phyloP scores from a whole-genome alignment of 1,140 invertebrate genomes.

The Centruroides vittatus region DNA sequence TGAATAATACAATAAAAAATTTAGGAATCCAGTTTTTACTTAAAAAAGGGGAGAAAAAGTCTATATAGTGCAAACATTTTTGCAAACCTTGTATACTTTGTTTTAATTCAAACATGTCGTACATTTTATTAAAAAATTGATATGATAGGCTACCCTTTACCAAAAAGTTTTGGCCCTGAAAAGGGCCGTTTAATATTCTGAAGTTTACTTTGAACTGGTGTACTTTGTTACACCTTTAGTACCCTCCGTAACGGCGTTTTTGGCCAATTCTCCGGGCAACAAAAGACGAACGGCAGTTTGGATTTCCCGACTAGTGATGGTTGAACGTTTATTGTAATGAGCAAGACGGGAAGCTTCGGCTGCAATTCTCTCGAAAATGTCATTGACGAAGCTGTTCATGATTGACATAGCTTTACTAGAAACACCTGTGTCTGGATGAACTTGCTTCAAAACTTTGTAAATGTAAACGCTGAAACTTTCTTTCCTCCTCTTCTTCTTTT shows the following conservation, averaged over 20 bases:
- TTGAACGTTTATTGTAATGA: slow-evolving; percentile 52
- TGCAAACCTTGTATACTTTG: too few relatives aligned
- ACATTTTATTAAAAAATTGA: too few relatives aligned
- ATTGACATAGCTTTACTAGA: slow-evolving; percentile 39
- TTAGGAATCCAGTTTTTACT: too few relatives aligned
- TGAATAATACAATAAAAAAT: too few relatives aligned
- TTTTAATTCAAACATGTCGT: too few relatives aligned
- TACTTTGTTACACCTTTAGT: slow-evolving; percentile 44
- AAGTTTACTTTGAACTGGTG: slow-evolving; percentile 35
- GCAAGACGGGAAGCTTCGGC: slow-evolving; percentile 49
- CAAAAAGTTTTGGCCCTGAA: slow-evolving; percentile 51
- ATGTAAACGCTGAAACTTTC: slow-evolving; percentile 41
- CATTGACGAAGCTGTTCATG: slow-evolving; percentile 37
- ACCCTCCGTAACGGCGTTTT: slow-evolving; percentile 42
- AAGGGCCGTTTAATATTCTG: neutral
- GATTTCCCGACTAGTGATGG: slow-evolving; percentile 41
- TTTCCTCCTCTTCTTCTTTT: slow-evolving; percentile 29
- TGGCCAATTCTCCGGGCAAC: slow-evolving; percentile 44
- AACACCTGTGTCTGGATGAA: slow-evolving; percentile 36
- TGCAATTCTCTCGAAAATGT: slow-evolving; percentile 39
- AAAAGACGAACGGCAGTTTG: slow-evolving; percentile 45
- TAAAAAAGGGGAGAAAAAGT: too few relatives aligned
- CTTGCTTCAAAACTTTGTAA: slow-evolving; percentile 29
- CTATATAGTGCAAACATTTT: too few relatives aligned
- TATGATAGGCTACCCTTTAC: slow-evolving; percentile 25